Conservation (phyloP, 2,797 vertebrate species). For the Lithobates sylvaticus region DNA sequence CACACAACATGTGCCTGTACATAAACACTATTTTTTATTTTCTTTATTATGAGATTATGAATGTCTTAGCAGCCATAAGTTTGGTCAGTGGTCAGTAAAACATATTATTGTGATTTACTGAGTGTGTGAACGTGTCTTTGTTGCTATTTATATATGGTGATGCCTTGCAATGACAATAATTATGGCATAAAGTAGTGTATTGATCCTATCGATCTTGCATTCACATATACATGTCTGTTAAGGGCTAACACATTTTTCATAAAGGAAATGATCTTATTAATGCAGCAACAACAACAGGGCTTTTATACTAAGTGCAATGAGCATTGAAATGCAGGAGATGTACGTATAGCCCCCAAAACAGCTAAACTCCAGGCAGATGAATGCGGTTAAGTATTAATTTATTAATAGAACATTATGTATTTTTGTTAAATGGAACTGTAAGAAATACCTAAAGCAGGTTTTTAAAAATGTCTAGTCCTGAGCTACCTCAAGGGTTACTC, state of each 20-base stretch:
- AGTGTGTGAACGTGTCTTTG: not conserved
- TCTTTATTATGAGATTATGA: not conserved
- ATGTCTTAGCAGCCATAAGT: not conserved
- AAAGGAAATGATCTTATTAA: not conserved
- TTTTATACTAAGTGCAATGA: not conserved
- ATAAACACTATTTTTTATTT: conserved; percentile 16
- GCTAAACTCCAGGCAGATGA: no score
- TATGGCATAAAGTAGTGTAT: not conserved
- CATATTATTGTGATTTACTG: not conserved
- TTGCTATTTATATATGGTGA: not conserved
- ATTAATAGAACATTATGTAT: no score
- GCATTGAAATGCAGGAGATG: no score
- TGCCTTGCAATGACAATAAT: not conserved
- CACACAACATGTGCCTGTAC: not conserved
- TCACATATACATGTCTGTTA: not conserved
- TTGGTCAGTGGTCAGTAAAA: not conserved
- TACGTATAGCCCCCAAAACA: no score
- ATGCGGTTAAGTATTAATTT: no score
- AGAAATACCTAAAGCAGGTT: no score
- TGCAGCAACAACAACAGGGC: not conserved
- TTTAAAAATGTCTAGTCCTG: no score
- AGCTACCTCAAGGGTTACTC: no score
- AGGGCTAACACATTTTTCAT: not conserved
- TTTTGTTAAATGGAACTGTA: no score
- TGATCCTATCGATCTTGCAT: not conserved